Evolutionary conservation across 2,113 vertebrate genomes (phyloP), one percentile per base, ranked within the genome.

Genomic region (Leucopsar rothschildi): DNA sequence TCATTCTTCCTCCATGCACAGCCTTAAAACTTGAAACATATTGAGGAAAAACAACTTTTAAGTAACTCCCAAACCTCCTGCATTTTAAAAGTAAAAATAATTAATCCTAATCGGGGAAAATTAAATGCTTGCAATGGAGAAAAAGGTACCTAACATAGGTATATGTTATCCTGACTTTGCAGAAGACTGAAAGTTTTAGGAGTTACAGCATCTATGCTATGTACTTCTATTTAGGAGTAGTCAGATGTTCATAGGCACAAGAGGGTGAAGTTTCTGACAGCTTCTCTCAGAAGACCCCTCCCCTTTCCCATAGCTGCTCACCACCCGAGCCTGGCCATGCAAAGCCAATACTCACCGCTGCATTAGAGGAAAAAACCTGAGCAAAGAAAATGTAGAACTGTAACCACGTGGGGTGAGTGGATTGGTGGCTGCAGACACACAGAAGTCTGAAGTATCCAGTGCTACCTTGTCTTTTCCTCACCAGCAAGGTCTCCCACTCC

Each of bases 261-360:
- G 63, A 60, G 16, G 33, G 8, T 42, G 55, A 75, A 56, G 47
- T 40, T 75, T 56, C 55, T 69, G 50, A 47, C 35, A 63, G 42
- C 33, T 56, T 69, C 28, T 69, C 37, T 56, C 33, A 49, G 42
- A 68, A 50, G 47, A n/a, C 8, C 9, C 5, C 11, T 6, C 11
- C 23, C 12, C 10, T 39, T 39, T 39, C n/a, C 33, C 17, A 33
- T 15, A 60, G 33, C 31, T 7, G 18, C 9, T 19, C 4, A 2
- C 44, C 29, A 19, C 21, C 60, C 33, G 27, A 66, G 11, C 10
- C 39, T 79, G 44, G 12, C 52, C 50, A 37, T 0, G 0, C 52
- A 53, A 40, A 71, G 44, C 57, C 50, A 53, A 5, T 40, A 4
- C 25, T 28, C 42, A 23, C 19, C 75, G 29, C 31, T 49, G 11